A percentile compares a stretch with the other conserved stretches of the same genome.
These are phyloP conservation scores for silkworm (Bombyx mori) DNA, from an alignment of 1,140 invertebrate species.

Conservation along the genomic window DNA sequence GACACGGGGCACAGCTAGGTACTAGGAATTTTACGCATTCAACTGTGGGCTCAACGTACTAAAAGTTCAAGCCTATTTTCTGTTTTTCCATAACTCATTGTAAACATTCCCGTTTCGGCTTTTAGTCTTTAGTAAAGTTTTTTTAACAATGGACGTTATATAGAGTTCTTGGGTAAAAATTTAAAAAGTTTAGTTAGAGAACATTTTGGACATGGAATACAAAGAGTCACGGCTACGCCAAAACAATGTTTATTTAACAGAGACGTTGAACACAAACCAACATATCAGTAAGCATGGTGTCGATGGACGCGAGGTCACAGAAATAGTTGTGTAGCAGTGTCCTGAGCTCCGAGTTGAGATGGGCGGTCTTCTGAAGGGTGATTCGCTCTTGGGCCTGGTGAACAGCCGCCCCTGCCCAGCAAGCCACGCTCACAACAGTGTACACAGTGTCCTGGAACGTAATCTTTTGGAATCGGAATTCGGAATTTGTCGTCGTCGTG, in stretches of 20 bases:
- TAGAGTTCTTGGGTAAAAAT: too few species aligned
- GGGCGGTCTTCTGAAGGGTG: constrained; percentile 62
- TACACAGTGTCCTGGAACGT: constrained; percentile 23
- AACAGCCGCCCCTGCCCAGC: constrained; percentile 72
- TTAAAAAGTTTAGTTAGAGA: too few species aligned
- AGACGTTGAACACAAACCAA: constrained; percentile 38
- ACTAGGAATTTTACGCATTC: too few species aligned
- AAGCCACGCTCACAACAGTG: constrained; percentile 54
- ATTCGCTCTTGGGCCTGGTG: constrained; percentile 68
- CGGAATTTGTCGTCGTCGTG: too few species aligned
- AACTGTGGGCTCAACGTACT: too few species aligned
- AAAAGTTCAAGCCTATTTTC: too few species aligned
- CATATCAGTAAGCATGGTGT: constrained; percentile 72
- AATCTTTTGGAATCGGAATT: too few species aligned
- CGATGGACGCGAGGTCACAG: constrained; percentile 64
- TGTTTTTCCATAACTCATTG: too few species aligned
- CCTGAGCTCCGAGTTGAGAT: constrained; percentile 66
- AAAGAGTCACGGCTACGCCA: neutral
- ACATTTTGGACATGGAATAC: neutral
- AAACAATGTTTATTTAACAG: neutral
- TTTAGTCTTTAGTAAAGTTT: too few species aligned
- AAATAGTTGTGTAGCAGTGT: constrained; percentile 68
- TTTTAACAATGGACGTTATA: too few species aligned
- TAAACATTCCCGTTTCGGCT: too few species aligned
- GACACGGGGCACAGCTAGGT: too few species aligned